These are phyloP conservation scores for Mnemiopsis leidyi DNA, from an alignment of 37 sponge, comb jelly and placozoan genomes.

Conservation along the genomic window DNA sequence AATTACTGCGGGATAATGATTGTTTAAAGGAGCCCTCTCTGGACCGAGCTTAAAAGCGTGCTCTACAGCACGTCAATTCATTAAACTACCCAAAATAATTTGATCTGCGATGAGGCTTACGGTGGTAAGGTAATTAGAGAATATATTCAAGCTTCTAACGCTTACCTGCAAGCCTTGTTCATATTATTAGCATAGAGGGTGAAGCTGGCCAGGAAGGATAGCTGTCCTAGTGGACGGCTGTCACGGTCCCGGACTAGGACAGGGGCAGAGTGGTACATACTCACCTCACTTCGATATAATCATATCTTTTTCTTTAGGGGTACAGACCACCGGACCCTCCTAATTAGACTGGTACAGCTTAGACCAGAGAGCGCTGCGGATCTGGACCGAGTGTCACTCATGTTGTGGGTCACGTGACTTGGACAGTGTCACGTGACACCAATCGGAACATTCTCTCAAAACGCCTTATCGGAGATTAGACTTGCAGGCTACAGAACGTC, in stretches of 20 bases:
- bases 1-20: slow-evolving; percentile 30
- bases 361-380: neutral
- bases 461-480: neutral
- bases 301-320: slow-evolving; percentile 34
- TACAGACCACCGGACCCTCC: slow-evolving; percentile 43
- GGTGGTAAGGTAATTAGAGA: slow-evolving; percentile 51
- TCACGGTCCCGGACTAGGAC: slow-evolving; percentile 28
- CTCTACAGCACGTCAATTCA: slow-evolving; percentile 38
- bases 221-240: neutral
- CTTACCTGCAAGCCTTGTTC: neutral
- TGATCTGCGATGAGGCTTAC: slow-evolving; percentile 1
- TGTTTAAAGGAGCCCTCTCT: neutral
- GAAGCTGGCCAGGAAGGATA: slow-evolving; percentile 10
- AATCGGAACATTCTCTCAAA: neutral
- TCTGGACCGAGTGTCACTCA: neutral
- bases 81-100: slow-evolving; percentile 18
- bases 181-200: slow-evolving; percentile 22
- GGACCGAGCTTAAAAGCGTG: neutral
- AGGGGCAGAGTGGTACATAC: slow-evolving; percentile 43
- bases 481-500: neutral
- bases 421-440: neutral
- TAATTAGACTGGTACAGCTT: slow-evolving; percentile 54
- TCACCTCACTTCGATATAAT: slow-evolving; percentile 49
- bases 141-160: neutral
- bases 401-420: neutral